phyloP scores from a whole-genome alignment of 2,888 invertebrate species.

The Scaptomyza polygonia region DNA sequence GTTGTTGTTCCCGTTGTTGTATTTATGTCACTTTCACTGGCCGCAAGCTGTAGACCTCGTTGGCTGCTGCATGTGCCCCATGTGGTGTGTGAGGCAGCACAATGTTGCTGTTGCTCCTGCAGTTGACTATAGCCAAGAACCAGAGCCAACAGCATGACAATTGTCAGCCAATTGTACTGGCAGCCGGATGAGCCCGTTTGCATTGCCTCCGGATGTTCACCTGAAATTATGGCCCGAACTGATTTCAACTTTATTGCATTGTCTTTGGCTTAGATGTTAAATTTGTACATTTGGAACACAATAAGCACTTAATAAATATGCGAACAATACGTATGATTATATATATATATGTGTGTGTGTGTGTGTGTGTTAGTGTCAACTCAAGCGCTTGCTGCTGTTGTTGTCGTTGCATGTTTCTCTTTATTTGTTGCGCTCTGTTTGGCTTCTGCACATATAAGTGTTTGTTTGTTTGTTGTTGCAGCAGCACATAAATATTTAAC shows the following conservation, averaged over 20 bases:
- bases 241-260: conserved; percentile 84
- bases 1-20: conserved; percentile 21
- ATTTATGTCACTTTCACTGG: conserved; percentile 49
- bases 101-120: conserved; percentile 41
- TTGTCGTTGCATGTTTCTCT: conserved; percentile 56
- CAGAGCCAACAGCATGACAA: conserved; percentile 78
- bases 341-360: conserved; percentile 9
- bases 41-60: conserved; percentile 30
- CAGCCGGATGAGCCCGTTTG: conserved; percentile 85
- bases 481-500: conserved; percentile 72
- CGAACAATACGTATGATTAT: conserved; percentile 7
- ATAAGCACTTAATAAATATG: conserved; percentile 48
- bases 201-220: conserved; percentile 85
- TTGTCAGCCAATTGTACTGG: conserved; percentile 84
- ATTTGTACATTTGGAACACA: conserved; percentile 54
- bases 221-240: conserved; percentile 85
- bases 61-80: conserved; percentile 34
- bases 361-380: conserved; percentile 11
- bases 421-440: conserved; percentile 79
- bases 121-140: conserved; percentile 78
- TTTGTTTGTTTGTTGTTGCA: conserved; percentile 38
- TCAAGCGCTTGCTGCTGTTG: conserved; percentile 20
- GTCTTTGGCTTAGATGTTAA: conserved; percentile 79
- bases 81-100: conserved; percentile 37
- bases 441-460: conserved; percentile 52